Percentiles rank a stretch among this genome's conserved stretches.
phyloP scores from a whole-genome alignment of 2,797 vertebrate species.

The Arrhamphus sclerolepis region DNA sequence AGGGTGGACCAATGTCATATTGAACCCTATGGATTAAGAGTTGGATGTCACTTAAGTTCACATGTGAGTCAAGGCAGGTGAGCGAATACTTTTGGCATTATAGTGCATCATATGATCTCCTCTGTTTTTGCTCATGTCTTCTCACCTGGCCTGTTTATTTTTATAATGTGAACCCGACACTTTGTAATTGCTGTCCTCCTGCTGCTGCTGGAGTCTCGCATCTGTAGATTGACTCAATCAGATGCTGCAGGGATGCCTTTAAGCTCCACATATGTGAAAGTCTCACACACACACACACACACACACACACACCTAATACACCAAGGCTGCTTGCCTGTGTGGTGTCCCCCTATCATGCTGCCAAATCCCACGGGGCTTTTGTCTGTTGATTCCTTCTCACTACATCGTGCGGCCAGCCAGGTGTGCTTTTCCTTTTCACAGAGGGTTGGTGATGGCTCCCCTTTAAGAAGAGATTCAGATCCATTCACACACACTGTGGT shows the following conservation, averaged over 20 bases:
- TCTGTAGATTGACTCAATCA: slow-evolving; percentile 13
- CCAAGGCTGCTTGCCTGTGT: slow-evolving; percentile 7
- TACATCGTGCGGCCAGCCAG: slow-evolving; percentile 31
- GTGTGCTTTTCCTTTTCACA: slow-evolving; percentile 44
- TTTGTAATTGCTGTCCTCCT: slow-evolving; percentile 12
- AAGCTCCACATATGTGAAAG: slow-evolving; percentile 1
- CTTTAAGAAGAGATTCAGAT: slow-evolving; percentile 37
- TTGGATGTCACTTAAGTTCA: too few relatives aligned
- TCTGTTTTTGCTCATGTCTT: neutral
- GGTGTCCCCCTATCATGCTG: slow-evolving; percentile 26
- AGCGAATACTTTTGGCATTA: too few relatives aligned
- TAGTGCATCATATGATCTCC: neutral
- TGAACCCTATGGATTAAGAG: too few relatives aligned
- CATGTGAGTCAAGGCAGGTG: too few relatives aligned
- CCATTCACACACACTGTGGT: slow-evolving; percentile 27
- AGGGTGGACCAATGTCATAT: too few relatives aligned
- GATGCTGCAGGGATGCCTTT: slow-evolving; percentile 13
- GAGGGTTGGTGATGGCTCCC: slow-evolving; percentile 39
- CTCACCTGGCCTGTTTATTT: slow-evolving; percentile 2
- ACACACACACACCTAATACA: neutral
- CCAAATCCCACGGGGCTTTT: slow-evolving; percentile 41
- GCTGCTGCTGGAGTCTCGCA: slow-evolving; percentile 17
- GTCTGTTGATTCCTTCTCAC: slow-evolving; percentile 40
- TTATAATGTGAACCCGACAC: slow-evolving; percentile 7
- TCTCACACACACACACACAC: neutral